These are phyloP conservation scores for Drosophila nr. medialis DNA, from an alignment of 2,888 invertebrate species.

Conservation along the genomic window DNA sequence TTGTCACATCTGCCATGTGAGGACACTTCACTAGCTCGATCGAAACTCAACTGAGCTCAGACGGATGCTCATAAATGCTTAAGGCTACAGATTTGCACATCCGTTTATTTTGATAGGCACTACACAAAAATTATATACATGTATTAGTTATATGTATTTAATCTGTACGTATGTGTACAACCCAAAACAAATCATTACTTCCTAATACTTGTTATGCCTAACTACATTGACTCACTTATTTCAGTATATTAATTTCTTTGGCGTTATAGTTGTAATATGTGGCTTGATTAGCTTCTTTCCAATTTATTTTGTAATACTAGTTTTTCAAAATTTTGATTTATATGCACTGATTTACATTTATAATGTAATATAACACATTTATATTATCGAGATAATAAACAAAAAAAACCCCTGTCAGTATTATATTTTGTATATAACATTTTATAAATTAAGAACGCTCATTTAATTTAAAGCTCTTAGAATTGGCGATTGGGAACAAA, in stretches of 20 bases:
- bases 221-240: no score
- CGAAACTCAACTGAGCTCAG: constrained; percentile 35
- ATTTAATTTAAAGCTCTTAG: not conserved
- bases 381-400: not conserved
- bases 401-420: no score
- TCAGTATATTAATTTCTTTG: no score
- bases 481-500: not conserved
- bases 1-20: not conserved
- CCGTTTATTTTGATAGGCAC: constrained; percentile 21
- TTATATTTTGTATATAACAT: no score
- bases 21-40: not conserved
- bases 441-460: not conserved
- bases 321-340: not conserved
- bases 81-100: not conserved
- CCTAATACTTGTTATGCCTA: no score
- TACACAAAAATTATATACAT: not conserved
- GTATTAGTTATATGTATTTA: not conserved
- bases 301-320: not conserved
- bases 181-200: no score
- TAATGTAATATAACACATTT: no score
- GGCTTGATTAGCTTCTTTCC: not conserved
- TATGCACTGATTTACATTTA: no score
- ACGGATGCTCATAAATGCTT: not conserved
- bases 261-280: not conserved
- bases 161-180: not conserved